Percentiles rank a stretch among this genome's conserved stretches.
phyloP scores from a whole-genome alignment of 2,113 vertebrate species.

The Psephotus haematonotus region DNA sequence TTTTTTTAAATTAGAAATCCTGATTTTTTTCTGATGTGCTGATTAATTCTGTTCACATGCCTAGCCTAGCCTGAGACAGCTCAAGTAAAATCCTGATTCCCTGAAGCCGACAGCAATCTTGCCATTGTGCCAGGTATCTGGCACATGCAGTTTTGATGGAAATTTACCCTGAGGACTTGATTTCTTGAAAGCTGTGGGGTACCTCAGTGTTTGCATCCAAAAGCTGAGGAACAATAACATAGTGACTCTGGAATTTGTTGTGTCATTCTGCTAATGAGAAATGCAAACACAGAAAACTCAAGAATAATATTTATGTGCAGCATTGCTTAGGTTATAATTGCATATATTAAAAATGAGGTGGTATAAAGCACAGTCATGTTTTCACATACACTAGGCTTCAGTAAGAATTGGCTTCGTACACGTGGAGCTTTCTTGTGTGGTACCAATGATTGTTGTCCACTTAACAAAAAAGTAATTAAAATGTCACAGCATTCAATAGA shows the following conservation, averaged over 20 bases:
- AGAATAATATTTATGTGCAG: background rate
- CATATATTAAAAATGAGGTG: background rate
- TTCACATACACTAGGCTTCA: background rate
- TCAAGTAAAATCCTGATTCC: background rate
- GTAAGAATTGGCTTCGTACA: background rate
- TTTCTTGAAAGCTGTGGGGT: background rate
- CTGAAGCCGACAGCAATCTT: background rate
- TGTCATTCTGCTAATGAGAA: background rate
- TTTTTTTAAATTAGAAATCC: background rate
- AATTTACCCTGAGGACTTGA: conserved; percentile 29
- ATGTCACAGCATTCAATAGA: background rate
- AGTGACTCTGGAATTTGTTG: background rate
- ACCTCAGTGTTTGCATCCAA: background rate
- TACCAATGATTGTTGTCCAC: background rate
- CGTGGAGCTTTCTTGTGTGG: background rate
- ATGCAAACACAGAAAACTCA: background rate
- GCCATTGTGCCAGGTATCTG: background rate
- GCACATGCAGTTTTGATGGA: background rate
- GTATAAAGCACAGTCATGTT: background rate
- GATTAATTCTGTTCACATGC: conserved; percentile 10
- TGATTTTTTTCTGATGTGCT: background rate
- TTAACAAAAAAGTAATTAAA: background rate
- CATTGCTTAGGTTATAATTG: background rate
- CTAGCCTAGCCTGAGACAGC: background rate
- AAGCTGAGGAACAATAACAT: background rate